Base-by-base conservation (phyloP, 2,888 invertebrate genomes). In the Mechanitis mazaeus region DNA sequence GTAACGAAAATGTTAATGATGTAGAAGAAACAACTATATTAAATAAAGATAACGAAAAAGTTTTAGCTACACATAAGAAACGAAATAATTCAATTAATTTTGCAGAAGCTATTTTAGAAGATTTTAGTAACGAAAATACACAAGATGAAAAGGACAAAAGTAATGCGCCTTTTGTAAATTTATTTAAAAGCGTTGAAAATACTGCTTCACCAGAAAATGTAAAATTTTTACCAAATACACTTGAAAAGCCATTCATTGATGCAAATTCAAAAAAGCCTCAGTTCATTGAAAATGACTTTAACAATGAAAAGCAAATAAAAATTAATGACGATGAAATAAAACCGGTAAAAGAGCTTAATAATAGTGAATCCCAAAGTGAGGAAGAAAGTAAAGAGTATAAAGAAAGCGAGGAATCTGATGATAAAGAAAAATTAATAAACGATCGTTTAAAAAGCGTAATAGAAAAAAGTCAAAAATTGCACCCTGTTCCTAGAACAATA, bases 311-410 rank as follows among this genome's bases (percentile, higher is more conserved):
- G 62, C 72, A 76, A 55, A 70, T 77, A 50, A 72, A 75, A 42
- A 79, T 84, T 56, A 83, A 87, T 68, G 83, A 85, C 47, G 87
- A 77, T 35, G 86, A 87, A 77, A 75, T 87, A 2, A 86, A 80
- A 71, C 88, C 90, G 53, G 89, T 89, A 7, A 79, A 87, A 31
- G 89, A 90, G 79, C 77, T 84, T 31, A 81, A 81, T 68, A 72
- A 73, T 54, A 84, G 85, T 65, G 72, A 68, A 65, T 73, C 75
- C 61, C 75, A 75, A 68, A 66, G 46, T 53, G 63, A 60, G 7
- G 57, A 68, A 62, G 50, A 68, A 55, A 42, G 45, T 31, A 53
- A 65, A 38, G 62, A 64, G 31, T 50, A 50, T 65, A 73, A 75
- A 63, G 75, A 75, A 68, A 66, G 46, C 47, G 63, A 58, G 7